Evolutionary conservation across 2,888 invertebrate species (phyloP).

Genomic region (Lumbricus terrestris): DNA sequence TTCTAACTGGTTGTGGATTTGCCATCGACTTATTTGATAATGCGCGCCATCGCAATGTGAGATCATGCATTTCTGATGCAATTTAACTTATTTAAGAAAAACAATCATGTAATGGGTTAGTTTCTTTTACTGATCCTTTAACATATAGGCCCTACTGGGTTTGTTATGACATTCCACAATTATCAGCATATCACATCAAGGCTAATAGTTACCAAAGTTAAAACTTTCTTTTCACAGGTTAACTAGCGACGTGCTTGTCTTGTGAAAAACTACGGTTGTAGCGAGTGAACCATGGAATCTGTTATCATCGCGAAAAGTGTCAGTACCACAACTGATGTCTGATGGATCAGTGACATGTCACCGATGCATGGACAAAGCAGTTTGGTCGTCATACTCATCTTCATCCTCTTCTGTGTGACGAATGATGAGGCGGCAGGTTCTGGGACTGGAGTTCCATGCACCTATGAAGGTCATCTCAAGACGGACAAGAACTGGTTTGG

Average conservation of each 20-base stretch:
- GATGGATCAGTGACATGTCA: background rate
- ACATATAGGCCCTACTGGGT: background rate
- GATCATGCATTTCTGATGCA: background rate
- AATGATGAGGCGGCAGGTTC: conserved; percentile 21
- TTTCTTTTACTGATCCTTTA: background rate
- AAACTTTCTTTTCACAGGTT: background rate
- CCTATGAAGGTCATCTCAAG: conserved; percentile 37
- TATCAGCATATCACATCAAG: background rate
- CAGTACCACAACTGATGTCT: background rate
- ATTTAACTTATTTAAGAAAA: too few species aligned
- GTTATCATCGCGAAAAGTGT: background rate
- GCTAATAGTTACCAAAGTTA: background rate
- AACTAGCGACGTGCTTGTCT: background rate
- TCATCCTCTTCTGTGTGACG: background rate
- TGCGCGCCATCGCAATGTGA: too few species aligned
- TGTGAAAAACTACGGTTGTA: background rate
- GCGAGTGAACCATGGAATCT: background rate
- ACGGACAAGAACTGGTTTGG: conserved; percentile 38
- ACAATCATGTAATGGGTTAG: background rate
- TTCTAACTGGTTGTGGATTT: background rate
- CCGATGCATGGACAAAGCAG: background rate
- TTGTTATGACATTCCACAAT: background rate
- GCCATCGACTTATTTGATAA: background rate
- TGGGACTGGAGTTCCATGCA: conserved; percentile 30
- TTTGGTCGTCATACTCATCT: background rate